These are phyloP conservation scores for Drosophila oshimai DNA, from an alignment of 1,140 invertebrate species.

Conservation along the genomic window DNA sequence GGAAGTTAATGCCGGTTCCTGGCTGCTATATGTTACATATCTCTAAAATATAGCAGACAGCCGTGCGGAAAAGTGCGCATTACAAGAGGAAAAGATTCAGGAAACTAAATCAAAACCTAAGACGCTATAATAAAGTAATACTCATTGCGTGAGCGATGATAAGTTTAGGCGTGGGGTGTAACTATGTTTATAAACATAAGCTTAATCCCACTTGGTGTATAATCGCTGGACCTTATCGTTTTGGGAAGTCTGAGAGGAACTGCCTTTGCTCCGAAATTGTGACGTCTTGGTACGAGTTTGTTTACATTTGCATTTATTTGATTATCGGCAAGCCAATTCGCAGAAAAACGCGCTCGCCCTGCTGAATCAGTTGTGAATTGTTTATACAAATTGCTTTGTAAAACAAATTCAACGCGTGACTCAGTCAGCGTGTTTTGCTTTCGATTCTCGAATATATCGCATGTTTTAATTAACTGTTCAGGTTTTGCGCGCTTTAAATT, in stretches of 20 bases:
- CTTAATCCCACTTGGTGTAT: neutral
- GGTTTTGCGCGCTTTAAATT: conserved; percentile 37
- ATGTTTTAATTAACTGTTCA: conserved; percentile 27
- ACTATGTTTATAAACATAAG: conserved; percentile 1
- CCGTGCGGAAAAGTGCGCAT: conserved; percentile 63
- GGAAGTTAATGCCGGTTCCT: conserved; percentile 24
- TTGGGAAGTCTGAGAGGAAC: conserved; percentile 4
- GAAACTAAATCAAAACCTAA: conserved; percentile 45
- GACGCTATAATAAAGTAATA: conserved; percentile 37
- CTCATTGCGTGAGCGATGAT: conserved; percentile 60
- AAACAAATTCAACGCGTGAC: conserved; percentile 30
- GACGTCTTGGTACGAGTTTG: conserved; percentile 19
- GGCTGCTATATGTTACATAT: too few species aligned
- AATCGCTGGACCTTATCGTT: conserved; percentile 11
- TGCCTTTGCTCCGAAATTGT: neutral
- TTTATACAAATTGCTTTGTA: conserved; percentile 29
- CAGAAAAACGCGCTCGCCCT: conserved; percentile 17
- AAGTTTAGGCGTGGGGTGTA: conserved; percentile 11
- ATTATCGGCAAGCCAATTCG: conserved; percentile 5
- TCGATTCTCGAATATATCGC: conserved; percentile 23
- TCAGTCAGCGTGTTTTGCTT: conserved; percentile 26
- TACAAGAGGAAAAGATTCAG: conserved; percentile 32
- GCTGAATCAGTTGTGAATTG: conserved; percentile 36
- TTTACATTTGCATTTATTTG: conserved; percentile 27
- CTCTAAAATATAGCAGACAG: conserved; percentile 25